phyloP scores from a whole-genome alignment of 2,888 invertebrate genomes.

The Synanthedon andrenaeformis region DNA sequence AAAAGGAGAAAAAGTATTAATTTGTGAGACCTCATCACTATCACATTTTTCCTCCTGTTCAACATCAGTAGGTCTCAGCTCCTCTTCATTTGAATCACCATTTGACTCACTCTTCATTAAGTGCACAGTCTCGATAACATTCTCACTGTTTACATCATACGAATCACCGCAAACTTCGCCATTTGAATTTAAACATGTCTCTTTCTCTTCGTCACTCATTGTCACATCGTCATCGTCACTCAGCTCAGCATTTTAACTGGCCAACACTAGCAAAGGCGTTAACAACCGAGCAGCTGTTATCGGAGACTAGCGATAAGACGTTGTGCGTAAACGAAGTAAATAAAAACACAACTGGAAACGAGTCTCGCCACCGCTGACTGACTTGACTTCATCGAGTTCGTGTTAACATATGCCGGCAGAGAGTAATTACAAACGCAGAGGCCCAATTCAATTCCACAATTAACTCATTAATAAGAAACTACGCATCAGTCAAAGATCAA shows the following conservation, averaged over 20 bases:
- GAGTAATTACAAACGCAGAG: conserved; percentile 12
- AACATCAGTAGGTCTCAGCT: neutral
- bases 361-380: conserved; percentile 24
- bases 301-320: neutral
- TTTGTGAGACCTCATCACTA: neutral
- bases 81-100: neutral
- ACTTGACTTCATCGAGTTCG: conserved; percentile 6
- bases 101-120: neutral
- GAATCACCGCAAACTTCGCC: conserved; percentile 3
- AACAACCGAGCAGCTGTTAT: neutral
- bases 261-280: neutral
- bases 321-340: neutral
- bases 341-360: neutral
- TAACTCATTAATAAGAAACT: no score
- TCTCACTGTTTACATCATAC: neutral
- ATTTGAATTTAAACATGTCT: conserved; percentile 16
- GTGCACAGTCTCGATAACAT: neutral
- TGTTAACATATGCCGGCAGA: conserved; percentile 37
- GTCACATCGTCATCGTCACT: conserved; percentile 2
- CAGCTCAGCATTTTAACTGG: conserved; percentile 4
- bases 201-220: conserved; percentile 43
- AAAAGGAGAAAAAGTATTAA: no score
- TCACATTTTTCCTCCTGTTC: neutral
- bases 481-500: no score
- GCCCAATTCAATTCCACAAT: neutral